Conservation (phyloP, 2,888 invertebrate genomes). For the Callyntrura sp. region DNA sequence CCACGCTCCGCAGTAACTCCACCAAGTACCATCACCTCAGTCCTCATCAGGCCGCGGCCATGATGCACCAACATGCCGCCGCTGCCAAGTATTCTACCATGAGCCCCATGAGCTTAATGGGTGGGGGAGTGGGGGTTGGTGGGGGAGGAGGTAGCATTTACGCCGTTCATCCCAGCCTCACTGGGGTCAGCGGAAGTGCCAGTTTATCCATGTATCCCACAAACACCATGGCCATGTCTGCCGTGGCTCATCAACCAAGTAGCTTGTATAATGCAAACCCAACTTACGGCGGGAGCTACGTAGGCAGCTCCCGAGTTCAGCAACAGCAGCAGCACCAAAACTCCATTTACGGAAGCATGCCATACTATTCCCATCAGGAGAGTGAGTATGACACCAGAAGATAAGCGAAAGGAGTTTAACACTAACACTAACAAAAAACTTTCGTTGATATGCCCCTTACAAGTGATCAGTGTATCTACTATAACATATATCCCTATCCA, state of each 20-base stretch:
- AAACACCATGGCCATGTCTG: constrained; percentile 63
- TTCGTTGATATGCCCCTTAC: neutral
- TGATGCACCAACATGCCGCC: constrained; percentile 61
- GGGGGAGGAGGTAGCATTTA: constrained; percentile 79
- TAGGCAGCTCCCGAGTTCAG: constrained; percentile 10
- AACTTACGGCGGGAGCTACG: constrained; percentile 68
- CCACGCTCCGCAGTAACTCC: constrained; percentile 61
- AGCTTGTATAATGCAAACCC: constrained; percentile 78
- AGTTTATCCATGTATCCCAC: constrained; percentile 77
- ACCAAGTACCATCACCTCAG: constrained; percentile 64
- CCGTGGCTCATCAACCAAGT: constrained; percentile 66
- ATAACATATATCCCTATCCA: neutral
- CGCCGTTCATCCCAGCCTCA: constrained; percentile 75
- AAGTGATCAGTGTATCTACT: no score
- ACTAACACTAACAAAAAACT: neutral
- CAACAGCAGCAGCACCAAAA: constrained; percentile 73
- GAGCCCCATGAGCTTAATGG: constrained; percentile 70
- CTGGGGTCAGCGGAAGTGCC: constrained; percentile 70
- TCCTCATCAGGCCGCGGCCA: constrained; percentile 65
- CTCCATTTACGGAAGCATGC: constrained; percentile 81
- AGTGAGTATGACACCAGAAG: constrained; percentile 82
- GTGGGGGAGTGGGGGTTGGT: constrained; percentile 54
- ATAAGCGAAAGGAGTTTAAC: constrained; percentile 11
- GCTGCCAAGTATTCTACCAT: constrained; percentile 68
- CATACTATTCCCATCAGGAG: constrained; percentile 83